These are phyloP conservation scores for Acleris sparsana DNA, from an alignment of 2,888 invertebrate genomes.

Conservation along the genomic window DNA sequence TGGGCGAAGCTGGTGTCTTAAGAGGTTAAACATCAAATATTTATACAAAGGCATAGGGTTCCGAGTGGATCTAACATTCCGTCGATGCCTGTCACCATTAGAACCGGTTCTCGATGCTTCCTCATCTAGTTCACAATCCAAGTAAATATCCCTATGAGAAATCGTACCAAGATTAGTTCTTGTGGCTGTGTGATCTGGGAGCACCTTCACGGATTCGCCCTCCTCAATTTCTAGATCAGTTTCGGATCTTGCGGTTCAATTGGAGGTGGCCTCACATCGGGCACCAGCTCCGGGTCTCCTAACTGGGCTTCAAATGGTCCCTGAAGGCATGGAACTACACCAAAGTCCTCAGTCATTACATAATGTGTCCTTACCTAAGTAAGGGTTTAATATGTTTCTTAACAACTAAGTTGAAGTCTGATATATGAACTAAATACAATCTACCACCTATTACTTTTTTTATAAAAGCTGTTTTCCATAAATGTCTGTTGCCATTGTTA, in stretches of 20 bases:
- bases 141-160: neutral
- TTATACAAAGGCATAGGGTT: slow-evolving; percentile 1
- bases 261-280: neutral
- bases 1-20: no score
- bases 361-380: neutral
- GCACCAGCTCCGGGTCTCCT: no score
- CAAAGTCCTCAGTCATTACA: neutral
- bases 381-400: slow-evolving; percentile 30
- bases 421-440: slow-evolving; percentile 16
- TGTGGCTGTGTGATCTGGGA: neutral
- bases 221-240: neutral
- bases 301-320: neutral
- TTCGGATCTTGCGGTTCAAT: neutral
- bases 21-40: neutral
- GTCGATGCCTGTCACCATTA: neutral
- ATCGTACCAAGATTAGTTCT: neutral
- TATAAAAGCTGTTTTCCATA: slow-evolving; percentile 23
- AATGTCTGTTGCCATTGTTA: slow-evolving; percentile 24
- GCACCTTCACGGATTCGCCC: neutral
- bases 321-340: neutral
- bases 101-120: neutral
- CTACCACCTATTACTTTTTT: slow-evolving; percentile 12
- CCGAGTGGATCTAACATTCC: neutral
- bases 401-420: slow-evolving; percentile 13
- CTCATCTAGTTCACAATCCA: neutral